Evolutionary conservation across 2,888 invertebrate species (phyloP), one percentile per base, ranked within the genome.

Genomic region (Epiblema foenella): DNA sequence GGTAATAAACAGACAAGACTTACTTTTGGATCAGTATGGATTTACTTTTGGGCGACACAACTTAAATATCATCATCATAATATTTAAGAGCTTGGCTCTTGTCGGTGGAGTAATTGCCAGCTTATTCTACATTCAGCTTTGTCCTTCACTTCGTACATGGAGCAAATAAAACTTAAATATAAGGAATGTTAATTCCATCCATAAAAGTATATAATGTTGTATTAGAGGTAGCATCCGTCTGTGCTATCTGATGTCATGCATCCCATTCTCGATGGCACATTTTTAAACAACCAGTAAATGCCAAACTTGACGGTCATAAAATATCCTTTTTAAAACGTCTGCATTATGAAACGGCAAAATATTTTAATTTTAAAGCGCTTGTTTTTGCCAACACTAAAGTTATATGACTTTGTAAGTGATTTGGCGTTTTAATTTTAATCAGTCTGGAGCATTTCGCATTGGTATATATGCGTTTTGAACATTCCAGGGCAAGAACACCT

Each of bases 221-320:
- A 59, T 65, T 20, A 17, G 8, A 54, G 15, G 51, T 24, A 52
- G 37, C 49, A 42, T 58, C 70, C 65, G 54, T 69, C 58, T 29
- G 69, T 56, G 62, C 51, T 39, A 42, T 65, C 59, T 70, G 70
- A 70, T 60, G 65, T 70, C 70, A 70, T n/a, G n/a, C n/a, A n/a
- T 46, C 46, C 59, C 29, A 18, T 29, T 66, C 33, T 46, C 54
- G 54, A 52, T 10, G 49, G 51, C 57, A 51, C 57, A 51, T 69
- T 69, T 59, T 46, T 59, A 52, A 54, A n/a, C 18, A 33, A 39
- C 20, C 51, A 51, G 9, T 60, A 60, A 68, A 29, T 54, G 37
- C 65, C 70, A 60, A 54, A 66, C 33, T 54, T 46, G 62, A 54
- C 46, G 65, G 60, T n/a, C 59, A 18, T 69, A 69, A 69, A 56